phyloP scores from a whole-genome alignment of 1,140 invertebrate genomes.

The Probaryconus sp. region DNA sequence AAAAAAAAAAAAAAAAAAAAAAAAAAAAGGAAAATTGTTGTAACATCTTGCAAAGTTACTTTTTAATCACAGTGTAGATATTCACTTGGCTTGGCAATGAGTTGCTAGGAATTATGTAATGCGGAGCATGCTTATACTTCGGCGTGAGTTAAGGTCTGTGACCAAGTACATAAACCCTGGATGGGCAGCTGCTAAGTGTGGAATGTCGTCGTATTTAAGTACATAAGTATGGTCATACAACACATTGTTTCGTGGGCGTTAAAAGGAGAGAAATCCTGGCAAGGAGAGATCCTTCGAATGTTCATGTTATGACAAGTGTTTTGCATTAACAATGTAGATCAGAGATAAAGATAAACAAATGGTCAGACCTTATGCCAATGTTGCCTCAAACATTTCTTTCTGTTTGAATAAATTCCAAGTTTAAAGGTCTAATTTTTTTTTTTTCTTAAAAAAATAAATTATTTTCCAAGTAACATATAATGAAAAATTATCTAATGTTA shows the following conservation, averaged over 20 bases:
- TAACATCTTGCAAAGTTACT: conserved; percentile 24
- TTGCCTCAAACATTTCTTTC: no score
- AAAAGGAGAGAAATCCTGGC: conserved; percentile 37
- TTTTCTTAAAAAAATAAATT: no score
- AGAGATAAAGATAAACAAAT: conserved; percentile 4
- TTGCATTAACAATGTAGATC: conserved; percentile 27
- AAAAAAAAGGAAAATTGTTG: conserved; percentile 4
- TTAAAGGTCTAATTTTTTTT: no score
- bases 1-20: no score
- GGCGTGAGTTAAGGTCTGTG: conserved; percentile 68
- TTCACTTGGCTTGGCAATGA: conserved; percentile 62
- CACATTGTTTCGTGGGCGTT: conserved; percentile 46
- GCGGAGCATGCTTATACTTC: conserved; percentile 44
- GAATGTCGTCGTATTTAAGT: conserved; percentile 46
- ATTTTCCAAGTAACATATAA: no score
- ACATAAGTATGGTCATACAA: conserved; percentile 5
- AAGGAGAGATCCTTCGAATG: conserved; percentile 34
- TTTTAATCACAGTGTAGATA: conserved; percentile 54
- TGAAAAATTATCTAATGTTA: no score
- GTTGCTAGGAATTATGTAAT: conserved; percentile 66
- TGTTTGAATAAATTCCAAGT: no score
- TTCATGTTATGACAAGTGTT: conserved; percentile 36
- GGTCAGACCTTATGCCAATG: no score
- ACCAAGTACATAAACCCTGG: conserved; percentile 68
- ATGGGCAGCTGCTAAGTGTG: conserved; percentile 59